Conservation (phyloP, 2,888 invertebrate genomes). For the Dioctria linearis region DNA sequence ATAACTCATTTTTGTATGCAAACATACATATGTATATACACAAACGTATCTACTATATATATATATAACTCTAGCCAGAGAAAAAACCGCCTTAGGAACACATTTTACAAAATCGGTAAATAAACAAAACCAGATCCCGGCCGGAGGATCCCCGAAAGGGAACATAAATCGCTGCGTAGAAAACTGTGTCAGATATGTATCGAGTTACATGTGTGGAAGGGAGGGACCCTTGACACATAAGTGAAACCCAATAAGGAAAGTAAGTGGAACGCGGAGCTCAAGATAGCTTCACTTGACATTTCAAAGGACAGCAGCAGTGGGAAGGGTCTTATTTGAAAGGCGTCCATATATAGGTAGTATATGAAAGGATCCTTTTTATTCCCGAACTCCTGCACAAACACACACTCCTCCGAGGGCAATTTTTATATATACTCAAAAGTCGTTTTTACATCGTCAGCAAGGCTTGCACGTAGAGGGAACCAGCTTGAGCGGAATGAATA, state of each 20-base stretch:
- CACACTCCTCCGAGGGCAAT: conserved; percentile 7
- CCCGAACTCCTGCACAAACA: conserved; percentile 19
- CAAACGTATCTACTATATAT: not conserved
- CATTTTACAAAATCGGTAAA: not conserved
- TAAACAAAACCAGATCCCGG: conserved; percentile 1
- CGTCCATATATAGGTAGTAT: conserved; percentile 4
- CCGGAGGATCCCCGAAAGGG: conserved; percentile 12
- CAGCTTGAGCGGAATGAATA: conserved; percentile 17
- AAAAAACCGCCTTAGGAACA: not conserved
- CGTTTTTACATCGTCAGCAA: conserved; percentile 34
- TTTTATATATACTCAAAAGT: conserved; percentile 21
- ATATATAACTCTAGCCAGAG: not conserved
- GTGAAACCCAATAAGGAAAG: conserved; percentile 49
- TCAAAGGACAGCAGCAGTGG: not conserved
- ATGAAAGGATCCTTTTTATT: conserved; percentile 11
- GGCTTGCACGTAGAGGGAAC: not conserved
- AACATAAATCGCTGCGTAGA: conserved; percentile 33
- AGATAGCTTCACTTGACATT: conserved; percentile 29
- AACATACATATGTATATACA: not conserved
- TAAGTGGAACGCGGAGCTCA: conserved; percentile 33
- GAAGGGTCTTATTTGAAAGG: conserved; percentile 21
- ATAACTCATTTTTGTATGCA: not conserved
- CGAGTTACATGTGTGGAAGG: conserved; percentile 20
- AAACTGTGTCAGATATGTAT: conserved; percentile 48
- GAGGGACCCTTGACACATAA: conserved; percentile 50